Percentiles rank a stretch among this genome's conserved stretches.
Conservation (phyloP, 2,113 vertebrate genomes). For the Dromaius novaehollandiae region DNA sequence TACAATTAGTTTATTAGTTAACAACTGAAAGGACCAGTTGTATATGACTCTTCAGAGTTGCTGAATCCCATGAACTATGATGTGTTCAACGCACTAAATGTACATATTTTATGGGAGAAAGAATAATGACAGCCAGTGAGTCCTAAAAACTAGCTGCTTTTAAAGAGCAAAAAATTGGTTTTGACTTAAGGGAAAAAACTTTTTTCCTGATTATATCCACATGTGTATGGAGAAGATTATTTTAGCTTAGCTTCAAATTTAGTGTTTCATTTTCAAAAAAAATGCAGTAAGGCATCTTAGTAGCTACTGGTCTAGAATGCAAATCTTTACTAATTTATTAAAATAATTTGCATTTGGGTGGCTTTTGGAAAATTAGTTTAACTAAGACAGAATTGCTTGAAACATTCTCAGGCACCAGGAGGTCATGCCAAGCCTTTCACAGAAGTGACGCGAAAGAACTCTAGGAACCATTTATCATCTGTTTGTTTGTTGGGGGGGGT, state of each 20-base stretch:
- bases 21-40: neutral
- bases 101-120: neutral
- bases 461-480: neutral
- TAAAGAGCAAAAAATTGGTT: neutral
- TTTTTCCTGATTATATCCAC: neutral
- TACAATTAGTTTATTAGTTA: neutral
- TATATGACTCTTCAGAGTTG: neutral
- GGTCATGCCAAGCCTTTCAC: neutral
- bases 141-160: neutral
- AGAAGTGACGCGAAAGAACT: neutral
- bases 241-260: neutral
- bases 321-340: neutral
- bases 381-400: neutral
- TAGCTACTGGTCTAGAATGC: neutral
- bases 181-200: neutral
- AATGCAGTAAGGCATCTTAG: neutral
- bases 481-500: neutral
- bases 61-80: neutral
- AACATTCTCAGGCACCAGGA: neutral
- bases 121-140: neutral
- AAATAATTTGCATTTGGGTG: neutral
- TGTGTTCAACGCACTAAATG: accelerated
- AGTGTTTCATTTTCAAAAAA: neutral
- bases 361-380: neutral
- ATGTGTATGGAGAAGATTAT: neutral